phyloP scores from a whole-genome alignment of 2,797 vertebrate genomes.

The Cossypha dichroa region DNA sequence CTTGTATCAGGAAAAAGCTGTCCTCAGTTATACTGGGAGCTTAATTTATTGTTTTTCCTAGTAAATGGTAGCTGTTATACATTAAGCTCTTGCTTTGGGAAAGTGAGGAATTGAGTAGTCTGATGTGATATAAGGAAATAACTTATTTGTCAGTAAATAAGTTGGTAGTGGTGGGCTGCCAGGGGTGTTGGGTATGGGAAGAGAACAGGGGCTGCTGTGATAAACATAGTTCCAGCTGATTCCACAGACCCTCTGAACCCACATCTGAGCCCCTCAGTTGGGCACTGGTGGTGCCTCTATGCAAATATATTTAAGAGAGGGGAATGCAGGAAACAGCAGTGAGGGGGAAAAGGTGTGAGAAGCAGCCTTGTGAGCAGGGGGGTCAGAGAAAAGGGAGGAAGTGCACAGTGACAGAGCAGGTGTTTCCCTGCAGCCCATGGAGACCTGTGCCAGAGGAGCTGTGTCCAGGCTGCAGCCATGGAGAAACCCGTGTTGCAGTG shows the following conservation, averaged over 20 bases:
- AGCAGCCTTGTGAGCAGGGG: rapidly evolving
- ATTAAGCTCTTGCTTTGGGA: background rate
- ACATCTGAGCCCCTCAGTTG: background rate
- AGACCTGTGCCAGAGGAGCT: background rate
- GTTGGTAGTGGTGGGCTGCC: background rate
- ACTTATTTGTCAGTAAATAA: background rate
- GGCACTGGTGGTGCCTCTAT: background rate
- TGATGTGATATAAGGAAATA: background rate
- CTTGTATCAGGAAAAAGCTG: background rate
- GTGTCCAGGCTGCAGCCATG: background rate
- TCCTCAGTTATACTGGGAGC: background rate
- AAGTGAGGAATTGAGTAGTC: background rate
- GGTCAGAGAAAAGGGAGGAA: background rate
- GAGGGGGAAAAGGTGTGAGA: background rate
- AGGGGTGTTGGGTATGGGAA: background rate
- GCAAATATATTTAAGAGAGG: background rate
- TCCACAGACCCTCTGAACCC: background rate
- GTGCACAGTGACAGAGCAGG: background rate
- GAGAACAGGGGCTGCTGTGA: background rate
- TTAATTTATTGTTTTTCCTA: background rate
- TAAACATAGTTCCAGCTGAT: background rate
- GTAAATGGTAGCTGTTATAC: background rate
- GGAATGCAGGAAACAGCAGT: background rate
- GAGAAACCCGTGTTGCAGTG: rapidly evolving
- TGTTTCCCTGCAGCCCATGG: background rate